Conservation (phyloP, 2,113 vertebrate genomes). For the Tringa solitaria region DNA sequence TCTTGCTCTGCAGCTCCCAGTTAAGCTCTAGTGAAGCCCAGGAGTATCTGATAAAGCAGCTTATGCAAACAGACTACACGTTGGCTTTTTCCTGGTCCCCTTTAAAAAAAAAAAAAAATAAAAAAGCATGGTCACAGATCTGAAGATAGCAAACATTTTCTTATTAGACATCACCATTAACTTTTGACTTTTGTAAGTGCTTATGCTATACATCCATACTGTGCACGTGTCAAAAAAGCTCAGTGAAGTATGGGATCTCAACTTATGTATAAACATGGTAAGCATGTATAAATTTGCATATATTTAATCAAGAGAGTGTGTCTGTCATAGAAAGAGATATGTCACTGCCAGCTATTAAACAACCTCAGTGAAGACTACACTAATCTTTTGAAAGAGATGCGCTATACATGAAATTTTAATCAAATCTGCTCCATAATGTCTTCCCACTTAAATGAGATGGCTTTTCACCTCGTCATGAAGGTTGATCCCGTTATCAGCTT, state of each 20-base stretch:
- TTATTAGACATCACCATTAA: neutral
- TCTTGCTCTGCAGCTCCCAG: slow-evolving; percentile 19
- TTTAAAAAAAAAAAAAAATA: neutral
- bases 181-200: neutral
- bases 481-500: neutral
- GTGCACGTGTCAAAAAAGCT: neutral
- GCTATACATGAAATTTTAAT: slow-evolving; percentile 13
- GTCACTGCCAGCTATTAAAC: slow-evolving; percentile 19
- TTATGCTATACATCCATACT: neutral
- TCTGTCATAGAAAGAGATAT: neutral
- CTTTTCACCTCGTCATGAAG: neutral
- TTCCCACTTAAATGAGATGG: neutral
- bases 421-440: neutral
- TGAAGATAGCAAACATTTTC: neutral
- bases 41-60: neutral
- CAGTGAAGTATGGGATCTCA: neutral
- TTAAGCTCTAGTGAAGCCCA: neutral
- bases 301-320: slow-evolving; percentile 18
- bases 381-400: neutral
- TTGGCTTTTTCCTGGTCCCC: neutral
- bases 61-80: neutral
- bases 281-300: slow-evolving; percentile 25
- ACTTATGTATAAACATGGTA: slow-evolving; percentile 19
- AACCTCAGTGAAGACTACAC: neutral
- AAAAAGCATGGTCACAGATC: neutral